phyloP scores from a whole-genome alignment of 2,797 vertebrate species.

The Tangara arthus region DNA sequence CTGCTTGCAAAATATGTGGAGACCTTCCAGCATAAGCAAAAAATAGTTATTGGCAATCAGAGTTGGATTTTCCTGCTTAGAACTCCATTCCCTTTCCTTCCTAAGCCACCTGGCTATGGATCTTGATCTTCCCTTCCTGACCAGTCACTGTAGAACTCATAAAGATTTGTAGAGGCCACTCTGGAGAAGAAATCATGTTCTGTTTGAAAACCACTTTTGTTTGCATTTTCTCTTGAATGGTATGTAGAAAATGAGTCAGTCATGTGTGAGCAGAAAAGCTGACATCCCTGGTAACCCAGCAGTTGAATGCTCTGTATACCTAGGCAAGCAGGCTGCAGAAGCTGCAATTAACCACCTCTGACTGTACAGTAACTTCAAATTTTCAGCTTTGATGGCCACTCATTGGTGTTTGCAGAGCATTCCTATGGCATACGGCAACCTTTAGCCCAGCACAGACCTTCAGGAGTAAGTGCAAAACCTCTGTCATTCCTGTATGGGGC shows the following conservation, averaged over 20 bases:
- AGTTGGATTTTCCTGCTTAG: not conserved
- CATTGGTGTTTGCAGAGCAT: not conserved
- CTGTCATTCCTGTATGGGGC: not conserved
- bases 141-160: not conserved
- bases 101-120: not conserved
- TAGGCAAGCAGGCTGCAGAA: conserved; percentile 36
- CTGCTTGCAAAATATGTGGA: not conserved
- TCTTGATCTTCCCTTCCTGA: not conserved
- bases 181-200: not conserved
- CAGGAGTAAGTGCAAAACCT: conserved; percentile 2
- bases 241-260: conserved; percentile 18
- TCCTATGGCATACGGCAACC: conserved; percentile 45
- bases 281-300: conserved; percentile 34
- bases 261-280: conserved; percentile 15
- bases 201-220: not conserved
- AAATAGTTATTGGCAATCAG: not conserved
- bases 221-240: not conserved
- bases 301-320: conserved; percentile 11
- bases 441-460: not conserved
- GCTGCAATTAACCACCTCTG: conserved; percentile 35
- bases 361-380: conserved; percentile 8
- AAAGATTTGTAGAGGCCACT: not conserved
- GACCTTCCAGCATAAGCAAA: not conserved
- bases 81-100: not conserved
- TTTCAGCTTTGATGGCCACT: not conserved